Conservation (phyloP, 2,888 invertebrate species). For the Lathronympha strigana region DNA sequence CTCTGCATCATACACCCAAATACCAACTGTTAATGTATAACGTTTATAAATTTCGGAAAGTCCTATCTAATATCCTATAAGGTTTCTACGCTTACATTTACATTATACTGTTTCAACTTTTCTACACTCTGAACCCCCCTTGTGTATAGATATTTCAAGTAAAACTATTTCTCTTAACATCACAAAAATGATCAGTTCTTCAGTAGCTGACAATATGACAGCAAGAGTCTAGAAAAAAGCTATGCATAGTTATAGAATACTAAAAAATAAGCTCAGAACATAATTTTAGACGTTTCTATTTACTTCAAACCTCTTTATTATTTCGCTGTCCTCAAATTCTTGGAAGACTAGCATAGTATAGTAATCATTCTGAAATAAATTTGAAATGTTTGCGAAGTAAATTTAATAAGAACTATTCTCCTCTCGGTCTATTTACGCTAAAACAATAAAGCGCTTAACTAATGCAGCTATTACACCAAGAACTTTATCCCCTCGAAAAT, state of each 20-base stretch:
- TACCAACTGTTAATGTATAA: slow-evolving; percentile 70
- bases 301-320: background rate
- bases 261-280: slow-evolving; percentile 8
- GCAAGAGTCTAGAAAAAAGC: slow-evolving; percentile 13
- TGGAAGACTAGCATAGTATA: background rate
- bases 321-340: slow-evolving; percentile 2
- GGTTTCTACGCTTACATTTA: slow-evolving; percentile 60
- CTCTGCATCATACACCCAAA: slow-evolving; percentile 46
- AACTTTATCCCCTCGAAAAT: background rate
- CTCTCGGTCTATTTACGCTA: background rate
- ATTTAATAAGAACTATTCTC: background rate
- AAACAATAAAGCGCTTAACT: slow-evolving; percentile 21
- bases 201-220: slow-evolving; percentile 26
- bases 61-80: slow-evolving; percentile 74
- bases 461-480: slow-evolving; percentile 20
- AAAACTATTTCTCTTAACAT: slow-evolving; percentile 41
- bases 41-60: slow-evolving; percentile 83
- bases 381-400: slow-evolving; percentile 11
- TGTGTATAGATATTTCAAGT: slow-evolving; percentile 30
- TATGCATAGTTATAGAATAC: slow-evolving; percentile 1
- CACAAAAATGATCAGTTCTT: slow-evolving; percentile 40
- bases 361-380: background rate
- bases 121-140: slow-evolving; percentile 57
- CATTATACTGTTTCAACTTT: slow-evolving; percentile 52
- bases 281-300: background rate